A percentile compares a stretch with the other conserved stretches of the same genome.
phyloP scores from a whole-genome alignment of 1,140 invertebrate species.

The Achatina immaculata region DNA sequence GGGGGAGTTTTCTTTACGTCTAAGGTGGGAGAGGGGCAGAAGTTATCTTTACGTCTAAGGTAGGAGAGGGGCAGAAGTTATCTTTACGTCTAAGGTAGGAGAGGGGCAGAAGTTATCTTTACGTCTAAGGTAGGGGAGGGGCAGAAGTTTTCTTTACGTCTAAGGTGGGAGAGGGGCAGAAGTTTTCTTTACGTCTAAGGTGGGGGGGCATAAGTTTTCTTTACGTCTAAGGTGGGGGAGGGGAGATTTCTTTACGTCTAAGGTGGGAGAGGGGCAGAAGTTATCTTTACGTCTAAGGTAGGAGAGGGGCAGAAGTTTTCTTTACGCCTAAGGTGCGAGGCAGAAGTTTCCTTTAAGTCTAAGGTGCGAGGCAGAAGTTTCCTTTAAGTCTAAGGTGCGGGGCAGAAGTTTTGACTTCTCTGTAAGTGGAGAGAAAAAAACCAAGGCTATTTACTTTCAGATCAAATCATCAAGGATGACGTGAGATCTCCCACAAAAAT shows the following conservation, averaged over 20 bases:
- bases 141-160: not conserved
- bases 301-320: not conserved
- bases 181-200: not conserved
- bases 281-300: not conserved
- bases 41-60: not conserved
- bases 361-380: too few species aligned
- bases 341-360: too few species aligned
- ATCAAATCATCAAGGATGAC: too few species aligned
- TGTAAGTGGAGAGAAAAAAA: too few species aligned
- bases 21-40: not conserved
- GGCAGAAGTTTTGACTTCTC: too few species aligned
- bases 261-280: not conserved
- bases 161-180: not conserved
- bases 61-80: not conserved
- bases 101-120: not conserved
- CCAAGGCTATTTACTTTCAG: too few species aligned
- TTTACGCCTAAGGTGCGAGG: not conserved
- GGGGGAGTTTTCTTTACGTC: not conserved
- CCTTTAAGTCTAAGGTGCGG: too few species aligned
- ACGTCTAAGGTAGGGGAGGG: not conserved
- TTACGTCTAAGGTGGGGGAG: not conserved
- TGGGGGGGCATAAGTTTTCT: not conserved
- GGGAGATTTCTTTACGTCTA: not conserved
- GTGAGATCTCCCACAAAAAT: too few species aligned
- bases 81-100: not conserved